Evolutionary conservation across 2,113 vertebrate genomes (phyloP).

Genomic region (Tyrannus savana): DNA sequence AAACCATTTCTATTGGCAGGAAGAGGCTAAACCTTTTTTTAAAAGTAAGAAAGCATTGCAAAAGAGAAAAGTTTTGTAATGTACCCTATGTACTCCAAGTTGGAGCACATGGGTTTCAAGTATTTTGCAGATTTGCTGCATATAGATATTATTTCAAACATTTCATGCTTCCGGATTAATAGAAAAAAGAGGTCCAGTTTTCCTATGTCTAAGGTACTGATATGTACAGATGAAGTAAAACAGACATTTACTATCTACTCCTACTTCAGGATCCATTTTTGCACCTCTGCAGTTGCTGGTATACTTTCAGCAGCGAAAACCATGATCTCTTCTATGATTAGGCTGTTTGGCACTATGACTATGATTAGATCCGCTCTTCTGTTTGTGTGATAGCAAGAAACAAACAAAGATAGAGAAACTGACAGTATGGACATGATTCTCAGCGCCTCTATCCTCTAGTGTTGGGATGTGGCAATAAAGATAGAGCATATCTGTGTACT

Average conservation of each 20-base stretch:
- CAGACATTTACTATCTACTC: neutral
- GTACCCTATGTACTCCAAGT: neutral
- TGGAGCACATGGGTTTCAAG: neutral
- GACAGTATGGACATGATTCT: neutral
- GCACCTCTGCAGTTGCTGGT: neutral
- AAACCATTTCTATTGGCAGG: neutral
- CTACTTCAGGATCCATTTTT: neutral
- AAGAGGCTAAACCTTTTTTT: neutral
- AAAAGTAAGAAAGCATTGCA: neutral
- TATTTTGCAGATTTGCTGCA: neutral
- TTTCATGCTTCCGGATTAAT: neutral
- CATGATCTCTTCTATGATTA: neutral
- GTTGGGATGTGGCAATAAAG: neutral
- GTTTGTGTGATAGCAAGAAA: neutral
- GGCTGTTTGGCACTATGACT: fast-evolving
- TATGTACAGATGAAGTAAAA: neutral
- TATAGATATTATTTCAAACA: neutral
- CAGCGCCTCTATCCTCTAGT: neutral
- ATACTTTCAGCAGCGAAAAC: neutral
- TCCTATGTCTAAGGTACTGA: neutral
- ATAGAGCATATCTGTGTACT: neutral
- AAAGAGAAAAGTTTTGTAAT: neutral
- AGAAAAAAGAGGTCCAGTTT: neutral
- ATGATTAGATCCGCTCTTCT: neutral
- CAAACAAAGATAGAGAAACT: neutral